phyloP scores from a whole-genome alignment of 2,888 invertebrate species.

The Agrotis puta region DNA sequence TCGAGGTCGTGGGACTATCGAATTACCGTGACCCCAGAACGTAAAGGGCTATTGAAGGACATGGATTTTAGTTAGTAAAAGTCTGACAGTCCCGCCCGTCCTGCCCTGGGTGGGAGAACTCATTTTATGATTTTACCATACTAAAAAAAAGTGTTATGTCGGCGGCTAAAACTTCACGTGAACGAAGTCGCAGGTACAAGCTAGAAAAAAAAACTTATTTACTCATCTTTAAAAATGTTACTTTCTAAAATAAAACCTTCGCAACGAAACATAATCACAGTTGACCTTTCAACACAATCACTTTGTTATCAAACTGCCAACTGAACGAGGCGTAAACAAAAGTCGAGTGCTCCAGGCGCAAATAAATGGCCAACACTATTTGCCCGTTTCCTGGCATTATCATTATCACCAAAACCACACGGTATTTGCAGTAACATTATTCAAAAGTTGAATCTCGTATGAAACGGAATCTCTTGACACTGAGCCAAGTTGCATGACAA shows the following conservation, averaged over 20 bases:
- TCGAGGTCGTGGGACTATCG: no score
- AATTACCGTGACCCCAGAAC: no score
- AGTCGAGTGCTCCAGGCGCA: slow-evolving; percentile 17
- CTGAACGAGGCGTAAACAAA: slow-evolving; percentile 20
- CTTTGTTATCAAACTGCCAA: slow-evolving; percentile 27
- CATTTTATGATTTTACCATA: no score
- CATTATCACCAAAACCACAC: slow-evolving; percentile 35
- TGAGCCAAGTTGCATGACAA: slow-evolving; percentile 39
- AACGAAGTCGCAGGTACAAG: no score
- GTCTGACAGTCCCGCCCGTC: no score
- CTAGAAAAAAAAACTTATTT: no score
- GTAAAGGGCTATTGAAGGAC: no score
- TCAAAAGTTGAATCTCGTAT: slow-evolving; percentile 48
- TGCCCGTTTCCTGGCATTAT: slow-evolving; percentile 29
- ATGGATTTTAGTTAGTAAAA: no score
- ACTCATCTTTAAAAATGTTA: no score
- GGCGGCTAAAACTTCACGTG: no score
- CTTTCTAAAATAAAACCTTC: background rate
- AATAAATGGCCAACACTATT: slow-evolving; percentile 21
- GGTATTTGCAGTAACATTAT: slow-evolving; percentile 40
- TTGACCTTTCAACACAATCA: slow-evolving; percentile 14
- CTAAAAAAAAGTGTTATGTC: no score
- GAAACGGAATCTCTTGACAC: slow-evolving; percentile 49
- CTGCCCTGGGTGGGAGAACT: no score
- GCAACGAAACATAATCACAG: slow-evolving; percentile 2